A percentile compares a stretch with the other conserved stretches of the same genome.
Evolutionary conservation across 2,113 vertebrate genomes (phyloP).

Genomic region (Tichodroma muraria): DNA sequence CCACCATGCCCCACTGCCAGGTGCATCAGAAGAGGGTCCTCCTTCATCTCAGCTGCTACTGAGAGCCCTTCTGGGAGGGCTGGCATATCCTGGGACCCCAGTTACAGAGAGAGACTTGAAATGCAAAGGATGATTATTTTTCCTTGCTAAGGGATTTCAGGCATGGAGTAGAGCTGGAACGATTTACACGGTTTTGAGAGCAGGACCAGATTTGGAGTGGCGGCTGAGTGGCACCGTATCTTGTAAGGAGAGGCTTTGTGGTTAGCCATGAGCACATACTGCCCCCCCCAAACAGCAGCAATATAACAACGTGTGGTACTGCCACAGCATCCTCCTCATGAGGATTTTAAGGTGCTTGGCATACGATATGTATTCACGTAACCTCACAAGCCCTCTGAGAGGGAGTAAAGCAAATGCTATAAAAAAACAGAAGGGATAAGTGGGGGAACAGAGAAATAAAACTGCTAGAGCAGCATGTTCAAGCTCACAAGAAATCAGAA

Average conservation of each 20-base stretch:
- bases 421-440: not conserved
- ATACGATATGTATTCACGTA: not conserved
- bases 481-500: not conserved
- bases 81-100: not conserved
- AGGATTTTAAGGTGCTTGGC: not conserved
- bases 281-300: not conserved
- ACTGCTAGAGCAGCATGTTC: not conserved
- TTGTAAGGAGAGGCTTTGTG: not conserved
- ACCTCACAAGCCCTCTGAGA: not conserved
- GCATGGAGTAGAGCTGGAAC: not conserved
- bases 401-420: not conserved
- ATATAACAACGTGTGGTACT: not conserved
- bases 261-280: not conserved
- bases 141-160: not conserved
- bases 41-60: not conserved
- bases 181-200: not conserved
- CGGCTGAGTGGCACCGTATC: fast-evolving
- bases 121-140: not conserved
- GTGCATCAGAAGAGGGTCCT: not conserved
- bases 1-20: not conserved
- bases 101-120: not conserved
- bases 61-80: not conserved
- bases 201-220: not conserved
- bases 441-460: not conserved
- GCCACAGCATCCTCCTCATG: not conserved